Conservation (phyloP, 2,797 vertebrate genomes). For the Tiaroga cobitis region DNA sequence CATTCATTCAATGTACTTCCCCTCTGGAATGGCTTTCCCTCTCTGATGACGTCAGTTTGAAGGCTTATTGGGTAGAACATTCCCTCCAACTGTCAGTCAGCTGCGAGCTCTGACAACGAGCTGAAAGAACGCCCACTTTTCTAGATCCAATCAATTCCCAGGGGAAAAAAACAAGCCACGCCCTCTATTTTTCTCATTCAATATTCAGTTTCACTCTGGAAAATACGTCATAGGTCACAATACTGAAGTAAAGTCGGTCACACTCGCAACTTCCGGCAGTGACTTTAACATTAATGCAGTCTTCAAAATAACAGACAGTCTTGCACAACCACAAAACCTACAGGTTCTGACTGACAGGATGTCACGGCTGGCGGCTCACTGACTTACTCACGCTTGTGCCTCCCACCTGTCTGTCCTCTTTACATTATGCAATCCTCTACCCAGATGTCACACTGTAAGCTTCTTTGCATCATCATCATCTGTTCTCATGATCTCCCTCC, state of each 20-base stretch:
- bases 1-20: no score
- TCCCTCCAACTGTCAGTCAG: not conserved
- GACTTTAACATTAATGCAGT: not conserved
- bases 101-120: not conserved
- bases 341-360: slow-evolving; percentile 47
- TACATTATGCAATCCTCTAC: slow-evolving; percentile 73
- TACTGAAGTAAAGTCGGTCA: not conserved
- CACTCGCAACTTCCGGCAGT: not conserved
- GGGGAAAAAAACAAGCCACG: not conserved
- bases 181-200: not conserved
- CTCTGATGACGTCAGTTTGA: not conserved
- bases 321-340: not conserved
- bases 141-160: not conserved
- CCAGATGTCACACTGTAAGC: slow-evolving; percentile 62
- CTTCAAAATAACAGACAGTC: not conserved
- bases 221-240: not conserved
- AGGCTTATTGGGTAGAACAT: not conserved
- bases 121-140: not conserved
- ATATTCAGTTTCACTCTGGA: not conserved
- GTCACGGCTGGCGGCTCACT: slow-evolving; percentile 52
- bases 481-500: not conserved
- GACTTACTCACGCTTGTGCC: slow-evolving; percentile 32
- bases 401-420: slow-evolving; percentile 51
- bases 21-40: not conserved
- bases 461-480: slow-evolving; percentile 35